Evolutionary conservation across 2,113 vertebrate genomes (phyloP).

Genomic region (Microcebus griseorufus): DNA sequence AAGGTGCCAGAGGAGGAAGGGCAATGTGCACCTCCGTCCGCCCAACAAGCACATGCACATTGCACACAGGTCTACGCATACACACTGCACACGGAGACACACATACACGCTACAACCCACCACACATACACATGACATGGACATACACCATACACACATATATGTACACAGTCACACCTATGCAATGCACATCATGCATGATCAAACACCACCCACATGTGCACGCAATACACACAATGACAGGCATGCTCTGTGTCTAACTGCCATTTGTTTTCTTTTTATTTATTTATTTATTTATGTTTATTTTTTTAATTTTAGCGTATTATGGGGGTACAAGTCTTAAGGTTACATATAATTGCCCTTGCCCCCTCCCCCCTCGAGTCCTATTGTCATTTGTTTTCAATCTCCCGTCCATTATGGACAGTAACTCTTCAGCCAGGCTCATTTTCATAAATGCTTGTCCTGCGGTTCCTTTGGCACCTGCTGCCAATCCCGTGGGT

Average conservation of each 20-base stretch:
- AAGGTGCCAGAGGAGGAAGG: neutral
- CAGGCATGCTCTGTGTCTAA: neutral
- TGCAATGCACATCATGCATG: neutral
- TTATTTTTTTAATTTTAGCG: too few relatives aligned
- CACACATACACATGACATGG: neutral
- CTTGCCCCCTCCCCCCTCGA: too few relatives aligned
- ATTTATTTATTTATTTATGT: too few relatives aligned
- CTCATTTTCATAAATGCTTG: neutral
- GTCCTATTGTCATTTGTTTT: slow-evolving; percentile 34
- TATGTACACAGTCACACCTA: neutral
- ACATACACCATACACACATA: neutral
- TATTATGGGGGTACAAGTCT: too few relatives aligned
- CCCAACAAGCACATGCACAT: neutral
- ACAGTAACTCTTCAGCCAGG: slow-evolving; percentile 42
- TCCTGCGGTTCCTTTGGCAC: slow-evolving; percentile 34
- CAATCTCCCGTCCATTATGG: neutral
- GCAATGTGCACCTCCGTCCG: rapidly evolving
- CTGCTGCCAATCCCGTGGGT: neutral
- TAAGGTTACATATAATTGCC: too few relatives aligned
- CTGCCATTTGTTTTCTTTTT: slow-evolving; percentile 22
- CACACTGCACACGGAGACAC: neutral
- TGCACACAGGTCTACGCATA: neutral
- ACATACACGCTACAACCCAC: neutral
- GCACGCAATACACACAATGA: rapidly evolving
- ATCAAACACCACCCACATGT: neutral